phyloP scores from a whole-genome alignment of 2,113 vertebrate genomes.

The Camelus dromedarius region DNA sequence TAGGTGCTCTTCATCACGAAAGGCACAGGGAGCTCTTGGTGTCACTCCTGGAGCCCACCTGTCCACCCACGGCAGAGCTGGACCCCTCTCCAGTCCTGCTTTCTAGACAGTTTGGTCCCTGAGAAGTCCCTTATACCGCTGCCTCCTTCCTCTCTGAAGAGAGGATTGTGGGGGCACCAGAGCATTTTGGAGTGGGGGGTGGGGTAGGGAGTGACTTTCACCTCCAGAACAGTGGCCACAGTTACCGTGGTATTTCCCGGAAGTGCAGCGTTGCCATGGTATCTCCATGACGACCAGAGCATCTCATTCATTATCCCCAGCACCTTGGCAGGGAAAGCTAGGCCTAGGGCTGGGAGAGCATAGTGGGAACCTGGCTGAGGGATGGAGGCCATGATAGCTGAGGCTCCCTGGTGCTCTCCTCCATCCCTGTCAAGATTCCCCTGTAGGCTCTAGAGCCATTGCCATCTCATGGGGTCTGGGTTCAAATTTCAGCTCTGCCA shows the following conservation, averaged over 20 bases:
- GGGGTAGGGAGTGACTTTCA: conserved; percentile 64
- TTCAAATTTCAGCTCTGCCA: conserved; percentile 38
- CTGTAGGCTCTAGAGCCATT: background rate
- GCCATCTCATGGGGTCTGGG: background rate
- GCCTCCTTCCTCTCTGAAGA: background rate
- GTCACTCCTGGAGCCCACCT: background rate
- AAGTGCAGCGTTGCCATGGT: conserved; percentile 78
- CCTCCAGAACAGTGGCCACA: conserved; percentile 59
- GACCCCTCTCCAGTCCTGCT: background rate
- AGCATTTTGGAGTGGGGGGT: conserved; percentile 23
- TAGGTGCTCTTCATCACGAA: background rate
- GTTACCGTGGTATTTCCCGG: conserved; percentile 74
- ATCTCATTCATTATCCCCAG: conserved; percentile 81
- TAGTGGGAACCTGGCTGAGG: conserved; percentile 37
- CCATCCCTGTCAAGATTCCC: background rate
- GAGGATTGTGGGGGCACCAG: background rate
- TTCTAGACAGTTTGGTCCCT: background rate
- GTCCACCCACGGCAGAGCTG: background rate
- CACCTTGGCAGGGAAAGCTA: conserved; percentile 70
- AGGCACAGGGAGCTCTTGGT: background rate
- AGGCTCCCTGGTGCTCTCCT: background rate
- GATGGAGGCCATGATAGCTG: background rate
- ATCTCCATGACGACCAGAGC: conserved; percentile 78
- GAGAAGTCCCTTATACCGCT: background rate
- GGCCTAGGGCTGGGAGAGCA: conserved; percentile 54